Evolutionary conservation across 2,113 vertebrate genomes (phyloP), one percentile per base, ranked within the genome.

Genomic region (Gadus macrocephalus): DNA sequence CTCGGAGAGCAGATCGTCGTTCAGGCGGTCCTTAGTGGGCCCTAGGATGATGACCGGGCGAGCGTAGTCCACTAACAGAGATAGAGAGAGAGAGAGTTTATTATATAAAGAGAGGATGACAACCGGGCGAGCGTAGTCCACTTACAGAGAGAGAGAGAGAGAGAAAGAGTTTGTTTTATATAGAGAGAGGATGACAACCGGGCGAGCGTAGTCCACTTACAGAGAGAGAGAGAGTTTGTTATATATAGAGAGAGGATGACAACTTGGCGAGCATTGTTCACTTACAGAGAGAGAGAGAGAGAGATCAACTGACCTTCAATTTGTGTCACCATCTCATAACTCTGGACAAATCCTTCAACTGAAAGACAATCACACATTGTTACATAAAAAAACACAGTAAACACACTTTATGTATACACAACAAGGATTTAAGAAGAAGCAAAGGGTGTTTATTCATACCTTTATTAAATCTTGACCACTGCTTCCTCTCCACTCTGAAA

Each of bases 11-110:
- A 95, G 91, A 77, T 95, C 94, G 1, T 95, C 94, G 0, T 95
- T 95, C 73, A 94, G 91, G 0, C 94, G 83, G 85, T 95, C 94
- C 88, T 95, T 95, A 73, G 92, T 94, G 16, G 94, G 94, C 0
- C 94, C 94, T 71, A 95, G 84, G 77, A 95, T 94, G 19, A 95
- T 95, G 82, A 95, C 91, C 15, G 93, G 94, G 12, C 94, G 92
- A 42, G 94, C 93, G 6, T 95, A 95, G 76, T 94, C 93, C 76
- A 95, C 94, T 95, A 9, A 69, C 0, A 15, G 20, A 58, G 42
- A 77, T n/a, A n/a, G 56, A 20, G 5, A 27, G 56, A 20, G 5
- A 27, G 16, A 81, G 35, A 73, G 16, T 19, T 4, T 31, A 31
- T 31, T 31, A 31, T 31, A 31, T 31, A 31, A 2, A 31, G 28